A percentile compares a stretch with the other conserved stretches of the same genome.
phyloP scores from a whole-genome alignment of 1,140 invertebrate species.

The Orchesella cincta region DNA sequence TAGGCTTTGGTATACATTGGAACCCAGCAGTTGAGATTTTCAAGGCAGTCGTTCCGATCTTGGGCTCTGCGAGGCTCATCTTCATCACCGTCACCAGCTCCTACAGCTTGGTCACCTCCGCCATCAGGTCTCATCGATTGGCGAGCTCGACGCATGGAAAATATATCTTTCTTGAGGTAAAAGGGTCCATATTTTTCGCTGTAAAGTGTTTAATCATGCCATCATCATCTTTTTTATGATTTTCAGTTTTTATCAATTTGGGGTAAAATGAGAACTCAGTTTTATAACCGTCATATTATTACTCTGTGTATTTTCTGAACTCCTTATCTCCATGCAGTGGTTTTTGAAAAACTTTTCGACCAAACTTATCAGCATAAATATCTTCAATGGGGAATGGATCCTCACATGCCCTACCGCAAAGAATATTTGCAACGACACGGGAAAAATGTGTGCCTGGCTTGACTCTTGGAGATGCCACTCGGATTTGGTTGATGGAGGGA shows the following conservation, averaged over 20 bases:
- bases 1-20: background rate
- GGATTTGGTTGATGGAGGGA: background rate
- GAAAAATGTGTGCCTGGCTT: constrained; percentile 35
- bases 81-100: background rate
- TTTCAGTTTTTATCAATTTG: too few species aligned
- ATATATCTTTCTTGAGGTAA: background rate
- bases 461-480: constrained; percentile 15
- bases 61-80: background rate
- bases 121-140: background rate
- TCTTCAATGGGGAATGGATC: background rate
- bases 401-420: constrained; percentile 19
- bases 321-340: constrained; percentile 1
- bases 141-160: background rate
- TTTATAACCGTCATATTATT: too few species aligned
- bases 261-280: too few species aligned
- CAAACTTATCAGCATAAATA: background rate
- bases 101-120: background rate
- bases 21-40: background rate
- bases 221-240: too few species aligned
- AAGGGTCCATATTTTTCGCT: background rate
- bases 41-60: background rate
- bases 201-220: too few species aligned
- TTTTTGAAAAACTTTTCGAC: background rate
- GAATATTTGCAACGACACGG: constrained; percentile 31
- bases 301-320: constrained; percentile 5